phyloP scores from a whole-genome alignment of 2,888 invertebrate species.

The Drosophila eohydei region DNA sequence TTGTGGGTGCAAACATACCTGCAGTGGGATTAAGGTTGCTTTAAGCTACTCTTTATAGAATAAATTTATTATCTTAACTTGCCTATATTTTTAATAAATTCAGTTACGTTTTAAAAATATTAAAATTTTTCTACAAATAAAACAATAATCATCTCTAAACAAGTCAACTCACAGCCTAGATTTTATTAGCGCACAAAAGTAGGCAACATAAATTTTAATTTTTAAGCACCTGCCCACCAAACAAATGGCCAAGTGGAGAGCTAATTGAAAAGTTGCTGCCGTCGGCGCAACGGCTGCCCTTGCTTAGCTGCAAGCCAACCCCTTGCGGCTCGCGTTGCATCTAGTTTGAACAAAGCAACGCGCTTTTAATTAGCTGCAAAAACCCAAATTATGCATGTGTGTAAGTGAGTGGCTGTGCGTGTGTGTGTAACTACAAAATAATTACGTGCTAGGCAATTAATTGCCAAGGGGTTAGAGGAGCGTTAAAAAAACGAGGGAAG shows the following conservation, averaged over 20 bases:
- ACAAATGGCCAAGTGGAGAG: slow-evolving; percentile 12
- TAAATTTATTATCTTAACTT: no score
- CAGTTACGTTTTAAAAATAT: no score
- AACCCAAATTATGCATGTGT: slow-evolving; percentile 72
- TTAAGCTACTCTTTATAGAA: no score
- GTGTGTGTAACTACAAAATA: slow-evolving; percentile 69
- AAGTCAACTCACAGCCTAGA: not conserved
- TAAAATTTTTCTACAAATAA: not conserved
- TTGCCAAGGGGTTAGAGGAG: slow-evolving; percentile 72
- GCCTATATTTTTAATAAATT: no score
- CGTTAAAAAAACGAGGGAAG: slow-evolving; percentile 20
- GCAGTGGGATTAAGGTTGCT: no score
- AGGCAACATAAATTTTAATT: slow-evolving; percentile 19
- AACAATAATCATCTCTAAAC: not conserved
- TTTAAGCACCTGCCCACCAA: not conserved
- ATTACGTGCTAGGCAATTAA: slow-evolving; percentile 77
- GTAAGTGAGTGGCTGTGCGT: slow-evolving; percentile 18
- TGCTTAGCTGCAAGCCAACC: not conserved
- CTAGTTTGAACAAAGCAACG: slow-evolving; percentile 63
- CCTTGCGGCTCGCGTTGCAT: slow-evolving; percentile 8
- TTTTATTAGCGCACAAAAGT: slow-evolving; percentile 23
- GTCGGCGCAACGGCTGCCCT: slow-evolving; percentile 1
- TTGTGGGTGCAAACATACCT: no score
- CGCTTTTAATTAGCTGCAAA: slow-evolving; percentile 79
- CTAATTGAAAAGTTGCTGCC: slow-evolving; percentile 64